Percentiles rank a stretch among this genome's conserved stretches.
phyloP scores from a whole-genome alignment of 2,113 vertebrate species.

The Chloropsis hardwickii region DNA sequence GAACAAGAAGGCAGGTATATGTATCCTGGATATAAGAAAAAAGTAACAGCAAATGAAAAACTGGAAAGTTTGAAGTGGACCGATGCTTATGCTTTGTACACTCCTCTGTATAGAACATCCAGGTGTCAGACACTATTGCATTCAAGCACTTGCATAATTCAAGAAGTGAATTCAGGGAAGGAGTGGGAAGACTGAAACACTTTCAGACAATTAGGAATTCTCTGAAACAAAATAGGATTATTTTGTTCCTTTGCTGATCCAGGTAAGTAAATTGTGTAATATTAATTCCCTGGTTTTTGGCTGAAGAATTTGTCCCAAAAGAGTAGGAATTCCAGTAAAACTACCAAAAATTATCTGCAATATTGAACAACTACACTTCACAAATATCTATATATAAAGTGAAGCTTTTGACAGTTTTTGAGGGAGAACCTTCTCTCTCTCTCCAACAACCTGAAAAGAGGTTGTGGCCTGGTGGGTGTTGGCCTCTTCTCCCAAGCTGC shows the following conservation, averaged over 20 bases:
- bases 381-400: not conserved
- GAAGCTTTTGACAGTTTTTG: not conserved
- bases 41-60: not conserved
- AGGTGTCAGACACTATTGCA: not conserved
- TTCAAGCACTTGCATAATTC: not conserved
- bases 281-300: not conserved
- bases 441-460: not conserved
- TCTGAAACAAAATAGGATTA: too few species aligned
- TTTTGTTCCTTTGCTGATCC: not conserved
- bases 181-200: not conserved
- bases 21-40: not conserved
- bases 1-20: not conserved
- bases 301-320: not conserved
- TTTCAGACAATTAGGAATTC: not conserved
- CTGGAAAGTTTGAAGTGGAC: not conserved
- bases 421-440: not conserved
- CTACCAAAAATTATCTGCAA: not conserved
- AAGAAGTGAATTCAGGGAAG: rapidly evolving
- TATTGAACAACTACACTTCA: not conserved
- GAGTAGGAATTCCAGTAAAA: not conserved
- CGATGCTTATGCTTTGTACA: not conserved
- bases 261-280: not conserved
- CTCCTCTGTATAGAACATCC: not conserved
- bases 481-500: not conserved
- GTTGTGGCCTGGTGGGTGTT: not conserved